These are phyloP conservation scores for Drosophila anomalipes DNA, from an alignment of 2,888 invertebrate genomes.

Conservation along the genomic window DNA sequence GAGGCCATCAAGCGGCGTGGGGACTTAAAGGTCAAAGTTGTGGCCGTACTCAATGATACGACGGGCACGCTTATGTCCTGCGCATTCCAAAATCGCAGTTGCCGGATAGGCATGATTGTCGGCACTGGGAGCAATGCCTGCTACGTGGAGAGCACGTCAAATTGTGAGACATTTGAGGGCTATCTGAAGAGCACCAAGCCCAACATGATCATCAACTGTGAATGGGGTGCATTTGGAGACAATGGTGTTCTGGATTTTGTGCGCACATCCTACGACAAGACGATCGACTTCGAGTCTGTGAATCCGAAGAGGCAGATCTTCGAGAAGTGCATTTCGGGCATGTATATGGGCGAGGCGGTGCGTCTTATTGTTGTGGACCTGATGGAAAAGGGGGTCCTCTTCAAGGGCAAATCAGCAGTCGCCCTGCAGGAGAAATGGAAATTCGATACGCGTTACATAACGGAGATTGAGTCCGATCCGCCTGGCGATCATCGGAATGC, in stretches of 20 bases:
- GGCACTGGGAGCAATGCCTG: conserved; percentile 98
- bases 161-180: conserved; percentile 91
- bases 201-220: conserved; percentile 94
- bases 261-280: conserved; percentile 91
- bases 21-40: conserved; percentile 92
- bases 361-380: conserved; percentile 93
- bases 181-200: conserved; percentile 45
- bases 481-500: conserved; percentile 91
- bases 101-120: conserved; percentile 89
- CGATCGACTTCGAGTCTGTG: conserved; percentile 92
- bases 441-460: conserved; percentile 97
- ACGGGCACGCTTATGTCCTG: conserved; percentile 97
- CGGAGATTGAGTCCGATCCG: conserved; percentile 96
- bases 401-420: conserved; percentile 47
- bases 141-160: conserved; percentile 91
- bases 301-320: conserved; percentile 93
- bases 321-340: conserved; percentile 94
- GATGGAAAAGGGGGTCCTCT: conserved; percentile 88
- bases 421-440: conserved; percentile 78
- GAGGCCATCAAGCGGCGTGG: conserved; percentile 93
- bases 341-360: conserved; percentile 98
- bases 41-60: conserved; percentile 96
- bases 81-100: conserved; percentile 91
- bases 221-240: conserved; percentile 99
- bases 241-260: conserved; percentile 93